phyloP scores from a whole-genome alignment of 2,888 invertebrate genomes.

The Glyphotaelius pellucidus region DNA sequence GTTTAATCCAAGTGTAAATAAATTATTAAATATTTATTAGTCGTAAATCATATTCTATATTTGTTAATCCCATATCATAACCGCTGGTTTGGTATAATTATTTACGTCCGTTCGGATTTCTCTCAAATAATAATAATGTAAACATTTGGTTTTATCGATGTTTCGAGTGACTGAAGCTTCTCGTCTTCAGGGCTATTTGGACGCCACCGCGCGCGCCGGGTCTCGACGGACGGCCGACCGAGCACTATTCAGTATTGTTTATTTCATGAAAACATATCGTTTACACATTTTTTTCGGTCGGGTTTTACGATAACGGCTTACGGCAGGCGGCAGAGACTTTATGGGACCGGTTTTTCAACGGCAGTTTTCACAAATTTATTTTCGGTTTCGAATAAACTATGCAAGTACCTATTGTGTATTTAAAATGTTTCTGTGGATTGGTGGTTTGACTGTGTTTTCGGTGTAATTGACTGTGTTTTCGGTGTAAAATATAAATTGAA shows the following conservation, averaged over 20 bases:
- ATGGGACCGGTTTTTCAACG: background rate
- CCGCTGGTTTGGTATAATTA: background rate
- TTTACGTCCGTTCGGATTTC: background rate
- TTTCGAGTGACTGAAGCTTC: background rate
- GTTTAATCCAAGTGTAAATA: background rate
- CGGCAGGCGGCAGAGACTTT: background rate
- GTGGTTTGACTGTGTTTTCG: too few species aligned
- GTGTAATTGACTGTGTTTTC: background rate
- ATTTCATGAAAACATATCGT: constrained; percentile 22
- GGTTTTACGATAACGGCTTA: constrained; percentile 20
- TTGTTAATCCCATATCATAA: background rate
- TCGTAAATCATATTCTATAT: background rate
- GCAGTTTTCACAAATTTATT: background rate
- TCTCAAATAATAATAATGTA: background rate
- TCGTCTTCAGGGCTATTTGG: background rate
- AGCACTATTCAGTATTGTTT: background rate
- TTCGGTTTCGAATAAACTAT: background rate
- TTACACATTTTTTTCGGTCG: constrained; percentile 26
- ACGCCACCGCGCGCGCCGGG: background rate
- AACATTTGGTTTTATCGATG: background rate
- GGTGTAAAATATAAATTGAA: background rate
- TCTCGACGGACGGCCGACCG: background rate
- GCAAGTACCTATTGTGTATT: too few species aligned
- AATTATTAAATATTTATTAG: background rate
- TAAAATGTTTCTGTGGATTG: too few species aligned